Base-by-base conservation (phyloP, 2,888 invertebrate genomes). In the Acanthosepion lycidas region DNA sequence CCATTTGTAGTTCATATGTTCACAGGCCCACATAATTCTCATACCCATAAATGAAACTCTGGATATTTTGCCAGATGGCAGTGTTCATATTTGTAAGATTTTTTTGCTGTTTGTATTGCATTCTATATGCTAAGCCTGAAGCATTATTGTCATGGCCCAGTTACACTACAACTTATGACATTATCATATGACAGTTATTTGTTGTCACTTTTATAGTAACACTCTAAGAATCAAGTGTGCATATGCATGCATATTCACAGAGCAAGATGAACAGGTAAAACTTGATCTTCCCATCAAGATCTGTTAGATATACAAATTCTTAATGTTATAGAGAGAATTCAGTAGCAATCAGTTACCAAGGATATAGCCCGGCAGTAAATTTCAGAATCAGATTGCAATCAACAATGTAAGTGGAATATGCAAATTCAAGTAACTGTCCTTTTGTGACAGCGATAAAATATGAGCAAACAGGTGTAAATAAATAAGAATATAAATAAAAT, bases 161-260 rank as follows among this genome's bases (percentile, higher is more conserved):
- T 59, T 78, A 78, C n/a, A 33, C 33, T n/a, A 18, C n/a, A 15
- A 12, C 78, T 78, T 78, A 33, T 78, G 12, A 3, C n/a, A 78
- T 78, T n/a, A 78, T 78, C 78, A 33, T 78, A 78, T 78, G 78
- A 78, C 78, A 78, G n/a, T 78, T 78, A 78, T 78, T 59, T 59
- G n/a, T 78, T n/a, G 33, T 78, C 78, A 78, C 15, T 78, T 33
- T 78, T 78, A 33, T 78, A 78, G 78, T 33, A 78, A 78, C n/a
- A n/a, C n/a, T 78, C 28, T n/a, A 78, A 78, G 78, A 78, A 78
- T 78, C 15, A 78, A n/a, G 23, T 59, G 59, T 59, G 59, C 23
- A 59, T 59, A 23, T 59, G 59, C 59, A 26, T 59, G 59, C 59
- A 20, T 23, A 23, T 59, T 59, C 59, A 59, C 59, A 59, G 20